Conservation (phyloP, 2,888 invertebrate species). For the Ganaspis brasiliensis region DNA sequence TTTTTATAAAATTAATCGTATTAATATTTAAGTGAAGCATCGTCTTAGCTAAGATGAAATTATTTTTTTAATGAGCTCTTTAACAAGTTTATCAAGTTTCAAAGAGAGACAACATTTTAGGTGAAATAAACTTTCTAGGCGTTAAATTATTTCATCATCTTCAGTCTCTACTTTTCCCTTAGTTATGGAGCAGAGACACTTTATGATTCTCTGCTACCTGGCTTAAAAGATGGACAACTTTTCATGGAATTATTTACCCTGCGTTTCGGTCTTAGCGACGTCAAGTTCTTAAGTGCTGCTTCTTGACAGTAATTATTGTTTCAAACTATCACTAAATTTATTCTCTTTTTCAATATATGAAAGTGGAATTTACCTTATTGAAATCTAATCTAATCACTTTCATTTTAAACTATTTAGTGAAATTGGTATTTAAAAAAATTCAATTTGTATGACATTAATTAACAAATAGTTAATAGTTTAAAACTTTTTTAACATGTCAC, state of each 20-base stretch:
- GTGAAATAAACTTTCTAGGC: slow-evolving; percentile 35
- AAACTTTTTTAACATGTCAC: too few relatives aligned
- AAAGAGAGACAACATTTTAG: slow-evolving; percentile 31
- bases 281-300: slow-evolving; percentile 17
- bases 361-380: neutral
- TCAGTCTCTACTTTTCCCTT: slow-evolving; percentile 31
- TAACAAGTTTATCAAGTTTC: slow-evolving; percentile 30
- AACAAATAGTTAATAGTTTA: neutral
- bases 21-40: slow-evolving; percentile 6
- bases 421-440: too few relatives aligned
- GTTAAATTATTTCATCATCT: slow-evolving; percentile 42
- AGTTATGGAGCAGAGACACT: slow-evolving; percentile 37
- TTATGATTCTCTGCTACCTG: slow-evolving; percentile 36
- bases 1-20: neutral
- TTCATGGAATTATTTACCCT: slow-evolving; percentile 27
- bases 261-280: slow-evolving; percentile 13
- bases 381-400: too few relatives aligned
- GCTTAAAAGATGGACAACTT: slow-evolving; percentile 36
- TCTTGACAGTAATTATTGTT: slow-evolving; percentile 14
- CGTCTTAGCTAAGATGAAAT: slow-evolving; percentile 7
- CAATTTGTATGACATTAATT: too few relatives aligned
- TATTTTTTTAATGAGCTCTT: slow-evolving; percentile 40
- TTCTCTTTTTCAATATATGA: slow-evolving; percentile 7
- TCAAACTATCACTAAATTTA: slow-evolving; percentile 6
- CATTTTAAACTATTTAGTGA: too few relatives aligned